phyloP scores from a whole-genome alignment of 2,888 invertebrate species.

The Ashinkailepas kermadecensis region DNA sequence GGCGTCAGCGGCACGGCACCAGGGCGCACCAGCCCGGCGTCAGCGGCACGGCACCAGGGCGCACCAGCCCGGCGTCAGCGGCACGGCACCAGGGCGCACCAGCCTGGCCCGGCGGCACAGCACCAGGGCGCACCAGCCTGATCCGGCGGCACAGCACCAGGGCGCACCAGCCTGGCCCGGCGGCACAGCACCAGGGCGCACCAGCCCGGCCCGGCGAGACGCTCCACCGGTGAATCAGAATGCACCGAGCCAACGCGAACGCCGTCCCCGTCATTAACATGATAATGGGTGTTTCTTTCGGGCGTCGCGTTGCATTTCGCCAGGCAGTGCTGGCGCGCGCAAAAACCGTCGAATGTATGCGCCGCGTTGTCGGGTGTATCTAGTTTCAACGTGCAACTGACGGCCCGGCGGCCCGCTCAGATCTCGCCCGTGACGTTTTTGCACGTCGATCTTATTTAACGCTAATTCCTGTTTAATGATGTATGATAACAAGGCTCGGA shows the following conservation, averaged over 20 bases:
- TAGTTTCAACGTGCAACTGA: conserved; percentile 1
- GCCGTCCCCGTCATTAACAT: not conserved
- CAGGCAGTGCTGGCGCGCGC: not conserved
- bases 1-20: too few species aligned
- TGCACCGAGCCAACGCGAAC: not conserved
- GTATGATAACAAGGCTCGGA: conserved; percentile 8
- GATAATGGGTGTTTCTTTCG: not conserved
- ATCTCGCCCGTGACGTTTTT: not conserved
- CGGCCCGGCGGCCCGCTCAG: not conserved
- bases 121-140: too few species aligned
- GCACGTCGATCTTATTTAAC: conserved; percentile 17
- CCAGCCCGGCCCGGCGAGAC: not conserved
- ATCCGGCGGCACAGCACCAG: too few species aligned
- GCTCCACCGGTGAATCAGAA: not conserved
- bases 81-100: too few species aligned
- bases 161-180: too few species aligned
- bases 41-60: too few species aligned
- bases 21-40: too few species aligned
- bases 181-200: too few species aligned
- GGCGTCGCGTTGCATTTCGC: conserved; percentile 16
- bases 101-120: too few species aligned
- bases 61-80: too few species aligned
- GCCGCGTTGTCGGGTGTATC: not conserved
- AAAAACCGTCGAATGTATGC: not conserved
- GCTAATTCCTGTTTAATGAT: conserved; percentile 14